Evolutionary conservation across 2,888 invertebrate species (phyloP).

Genomic region (Incurvaria masculella): DNA sequence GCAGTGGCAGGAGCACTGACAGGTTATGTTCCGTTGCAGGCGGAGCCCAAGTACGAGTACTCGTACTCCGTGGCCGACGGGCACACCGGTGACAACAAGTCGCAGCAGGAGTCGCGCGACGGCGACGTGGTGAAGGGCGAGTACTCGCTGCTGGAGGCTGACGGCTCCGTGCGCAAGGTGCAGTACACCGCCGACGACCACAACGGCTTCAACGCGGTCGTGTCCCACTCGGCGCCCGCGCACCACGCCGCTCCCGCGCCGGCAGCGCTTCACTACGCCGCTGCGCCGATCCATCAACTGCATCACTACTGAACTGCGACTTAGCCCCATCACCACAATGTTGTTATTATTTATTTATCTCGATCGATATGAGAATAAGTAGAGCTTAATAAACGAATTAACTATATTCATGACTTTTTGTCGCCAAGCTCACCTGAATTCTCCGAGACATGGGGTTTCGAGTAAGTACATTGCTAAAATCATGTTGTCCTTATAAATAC

Average conservation of each 20-base stretch:
- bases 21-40: slow-evolving; percentile 20
- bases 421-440: too few relatives aligned
- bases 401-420: too few relatives aligned
- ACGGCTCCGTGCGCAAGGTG: slow-evolving; percentile 48
- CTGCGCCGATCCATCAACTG: slow-evolving; percentile 17
- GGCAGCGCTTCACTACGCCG: slow-evolving; percentile 13
- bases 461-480: too few relatives aligned
- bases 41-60: slow-evolving; percentile 45
- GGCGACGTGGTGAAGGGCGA: slow-evolving; percentile 56
- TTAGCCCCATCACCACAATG: too few relatives aligned
- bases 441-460: too few relatives aligned
- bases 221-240: slow-evolving; percentile 22
- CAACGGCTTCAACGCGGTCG: slow-evolving; percentile 35
- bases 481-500: too few relatives aligned
- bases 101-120: slow-evolving; percentile 42
- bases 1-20: too few relatives aligned
- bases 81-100: slow-evolving; percentile 48
- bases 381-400: too few relatives aligned
- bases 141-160: slow-evolving; percentile 50
- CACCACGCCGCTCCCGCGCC: slow-evolving; percentile 23
- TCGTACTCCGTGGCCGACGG: slow-evolving; percentile 43
- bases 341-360: too few relatives aligned
- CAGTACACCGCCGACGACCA: slow-evolving; percentile 48
- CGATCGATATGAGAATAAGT: too few relatives aligned
- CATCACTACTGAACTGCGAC: background rate